These are phyloP conservation scores for Mesoligia furuncula DNA, from an alignment of 2,888 invertebrate species.

Conservation along the genomic window DNA sequence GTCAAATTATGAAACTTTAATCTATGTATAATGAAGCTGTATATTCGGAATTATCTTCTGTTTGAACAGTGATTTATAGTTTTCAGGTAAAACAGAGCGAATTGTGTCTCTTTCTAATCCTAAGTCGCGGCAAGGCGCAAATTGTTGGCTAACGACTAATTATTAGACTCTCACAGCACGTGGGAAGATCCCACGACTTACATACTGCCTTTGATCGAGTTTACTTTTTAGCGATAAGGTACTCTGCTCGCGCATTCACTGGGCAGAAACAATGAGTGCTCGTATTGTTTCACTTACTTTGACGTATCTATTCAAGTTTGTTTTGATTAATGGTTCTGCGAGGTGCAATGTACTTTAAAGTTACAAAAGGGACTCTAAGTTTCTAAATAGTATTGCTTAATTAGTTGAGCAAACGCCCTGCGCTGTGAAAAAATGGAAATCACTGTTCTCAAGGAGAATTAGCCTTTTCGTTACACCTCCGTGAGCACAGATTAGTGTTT, in stretches of 20 bases:
- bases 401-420: constrained; percentile 80
- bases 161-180: constrained; percentile 76
- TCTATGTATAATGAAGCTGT: constrained; percentile 26
- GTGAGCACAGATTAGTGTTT: constrained; percentile 77
- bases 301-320: constrained; percentile 66
- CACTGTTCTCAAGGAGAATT: constrained; percentile 84
- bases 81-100: constrained; percentile 17
- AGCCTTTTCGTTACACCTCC: constrained; percentile 78
- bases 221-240: constrained; percentile 82
- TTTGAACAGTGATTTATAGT: constrained; percentile 29
- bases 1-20: constrained; percentile 57
- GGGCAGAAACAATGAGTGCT: constrained; percentile 72
- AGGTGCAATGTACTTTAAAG: constrained; percentile 74
- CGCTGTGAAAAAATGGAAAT: constrained; percentile 82
- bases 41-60: constrained; percentile 12
- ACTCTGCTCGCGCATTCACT: constrained; percentile 70
- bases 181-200: constrained; percentile 86
- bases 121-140: constrained; percentile 68
- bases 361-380: constrained; percentile 66
- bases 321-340: constrained; percentile 71
- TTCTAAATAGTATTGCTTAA: constrained; percentile 74
- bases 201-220: constrained; percentile 77
- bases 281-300: constrained; percentile 75
- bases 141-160: constrained; percentile 83
- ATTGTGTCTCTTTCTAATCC: constrained; percentile 57